phyloP scores from a whole-genome alignment of 2,797 vertebrate genomes.

The Mormyrops attenuatus region DNA sequence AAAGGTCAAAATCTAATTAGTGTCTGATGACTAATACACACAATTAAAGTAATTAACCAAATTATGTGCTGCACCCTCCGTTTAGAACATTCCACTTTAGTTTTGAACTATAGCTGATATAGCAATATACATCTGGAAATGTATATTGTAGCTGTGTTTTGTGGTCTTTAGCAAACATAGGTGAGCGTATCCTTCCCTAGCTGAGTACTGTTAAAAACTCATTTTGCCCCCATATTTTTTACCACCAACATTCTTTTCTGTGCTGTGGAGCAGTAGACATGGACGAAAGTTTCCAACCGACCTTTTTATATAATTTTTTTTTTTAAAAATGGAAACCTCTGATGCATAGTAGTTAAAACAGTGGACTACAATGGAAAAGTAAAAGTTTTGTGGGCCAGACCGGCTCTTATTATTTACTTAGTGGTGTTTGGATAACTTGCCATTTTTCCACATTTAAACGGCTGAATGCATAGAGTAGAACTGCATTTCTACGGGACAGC shows the following conservation, averaged over 20 bases:
- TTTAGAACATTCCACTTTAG: background rate
- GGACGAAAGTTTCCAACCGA: background rate
- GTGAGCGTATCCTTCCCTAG: background rate
- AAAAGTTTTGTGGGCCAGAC: background rate
- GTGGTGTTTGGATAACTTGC: background rate
- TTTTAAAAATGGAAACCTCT: background rate
- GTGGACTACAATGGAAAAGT: slow-evolving; percentile 9
- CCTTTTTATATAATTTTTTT: background rate
- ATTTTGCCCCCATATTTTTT: background rate
- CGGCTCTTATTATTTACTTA: slow-evolving; percentile 10
- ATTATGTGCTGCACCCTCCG: background rate
- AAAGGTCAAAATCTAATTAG: background rate
- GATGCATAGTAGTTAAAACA: slow-evolving; percentile 12
- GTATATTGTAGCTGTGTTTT: background rate
- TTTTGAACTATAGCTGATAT: background rate
- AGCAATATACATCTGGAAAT: background rate
- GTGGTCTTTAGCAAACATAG: background rate
- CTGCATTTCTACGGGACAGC: background rate
- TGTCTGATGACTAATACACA: background rate
- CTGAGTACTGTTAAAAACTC: background rate
- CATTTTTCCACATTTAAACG: slow-evolving; percentile 8
- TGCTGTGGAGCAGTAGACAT: background rate
- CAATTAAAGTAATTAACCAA: slow-evolving; percentile 2
- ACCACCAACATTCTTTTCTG: background rate
- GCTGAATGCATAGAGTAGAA: background rate